Conservation (phyloP, 2,888 invertebrate genomes). For the Rhodophaea formosa region DNA sequence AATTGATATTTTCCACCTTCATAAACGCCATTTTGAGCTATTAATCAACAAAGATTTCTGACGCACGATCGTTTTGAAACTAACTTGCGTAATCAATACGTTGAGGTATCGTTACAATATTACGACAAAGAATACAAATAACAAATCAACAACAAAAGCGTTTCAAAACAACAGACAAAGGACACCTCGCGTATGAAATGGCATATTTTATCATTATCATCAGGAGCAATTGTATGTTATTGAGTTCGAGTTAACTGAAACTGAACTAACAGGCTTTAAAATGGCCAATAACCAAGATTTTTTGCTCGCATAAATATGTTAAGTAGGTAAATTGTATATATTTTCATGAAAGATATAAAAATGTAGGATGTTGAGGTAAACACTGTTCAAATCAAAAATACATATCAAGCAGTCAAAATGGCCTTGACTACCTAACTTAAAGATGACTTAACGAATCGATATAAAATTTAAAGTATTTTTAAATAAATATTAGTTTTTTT, state of each 20-base stretch:
- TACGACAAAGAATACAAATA: conserved; percentile 16
- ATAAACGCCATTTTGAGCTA: conserved; percentile 4
- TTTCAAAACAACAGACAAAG: conserved; percentile 16
- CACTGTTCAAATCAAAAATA: too few species aligned
- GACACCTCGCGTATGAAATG: conserved; percentile 4
- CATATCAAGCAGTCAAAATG: too few species aligned
- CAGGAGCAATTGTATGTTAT: not conserved
- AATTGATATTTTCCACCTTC: too few species aligned
- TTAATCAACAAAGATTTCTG: conserved; percentile 18
- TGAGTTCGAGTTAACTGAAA: not conserved
- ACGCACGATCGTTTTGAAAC: conserved; percentile 16
- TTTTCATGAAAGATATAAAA: too few species aligned
- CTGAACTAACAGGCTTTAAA: not conserved
- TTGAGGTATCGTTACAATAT: conserved; percentile 6
- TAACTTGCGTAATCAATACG: conserved; percentile 10
- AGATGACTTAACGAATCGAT: too few species aligned
- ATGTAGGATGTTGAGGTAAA: too few species aligned
- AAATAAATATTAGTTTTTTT: too few species aligned
- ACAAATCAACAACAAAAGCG: conserved; percentile 11
- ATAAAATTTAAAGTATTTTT: too few species aligned
- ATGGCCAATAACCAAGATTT: not conserved
- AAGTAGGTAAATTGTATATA: too few species aligned
- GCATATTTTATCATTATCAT: not conserved
- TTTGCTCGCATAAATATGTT: too few species aligned
- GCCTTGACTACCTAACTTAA: too few species aligned